A percentile compares a stretch with the other conserved stretches of the same genome.
phyloP scores from a whole-genome alignment of 2,888 invertebrate genomes.

The Schizotus pectinicornis region DNA sequence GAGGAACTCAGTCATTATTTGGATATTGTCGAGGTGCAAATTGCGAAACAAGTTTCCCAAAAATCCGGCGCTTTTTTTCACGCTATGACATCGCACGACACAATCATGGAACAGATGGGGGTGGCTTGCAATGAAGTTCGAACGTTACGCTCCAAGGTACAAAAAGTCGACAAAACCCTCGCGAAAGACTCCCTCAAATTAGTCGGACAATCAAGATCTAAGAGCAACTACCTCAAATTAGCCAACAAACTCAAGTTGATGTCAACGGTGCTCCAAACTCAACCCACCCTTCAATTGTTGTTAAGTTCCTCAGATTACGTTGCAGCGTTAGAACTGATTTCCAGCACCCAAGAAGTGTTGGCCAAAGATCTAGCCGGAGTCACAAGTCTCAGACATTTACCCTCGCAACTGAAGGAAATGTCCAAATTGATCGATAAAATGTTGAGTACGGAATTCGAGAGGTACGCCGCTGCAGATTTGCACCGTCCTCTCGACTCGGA shows the following conservation, averaged over 20 bases:
- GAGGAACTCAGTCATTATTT: conserved; percentile 93
- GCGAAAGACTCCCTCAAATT: conserved; percentile 82
- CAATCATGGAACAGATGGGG: conserved; percentile 93
- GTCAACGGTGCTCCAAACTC: conserved; percentile 96
- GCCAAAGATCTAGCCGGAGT: conserved; percentile 89
- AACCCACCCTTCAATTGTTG: conserved; percentile 93
- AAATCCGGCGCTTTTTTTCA: conserved; percentile 98
- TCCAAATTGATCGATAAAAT: conserved; percentile 95
- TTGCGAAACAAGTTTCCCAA: conserved; percentile 90
- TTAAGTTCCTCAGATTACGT: conserved; percentile 96
- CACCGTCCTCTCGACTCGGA: conserved; percentile 76
- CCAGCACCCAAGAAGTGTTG: conserved; percentile 94
- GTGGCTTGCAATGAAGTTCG: conserved; percentile 80
- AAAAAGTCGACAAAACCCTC: conserved; percentile 76
- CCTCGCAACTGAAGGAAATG: conserved; percentile 95
- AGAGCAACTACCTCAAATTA: conserved; percentile 69
- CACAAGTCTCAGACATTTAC: conserved; percentile 93
- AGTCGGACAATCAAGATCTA: conserved; percentile 71
- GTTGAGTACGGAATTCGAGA: conserved; percentile 93
- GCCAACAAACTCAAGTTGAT: conserved; percentile 85
- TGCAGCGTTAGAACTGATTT: conserved; percentile 94
- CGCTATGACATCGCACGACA: conserved; percentile 98
- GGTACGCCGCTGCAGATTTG: conserved; percentile 89
- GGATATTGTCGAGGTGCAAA: conserved; percentile 93
- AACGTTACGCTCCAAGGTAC: conserved; percentile 75